A percentile compares a stretch with the other conserved stretches of the same genome.
Conservation (phyloP, 2,888 invertebrate species). For the Polylopha cassiicola region DNA sequence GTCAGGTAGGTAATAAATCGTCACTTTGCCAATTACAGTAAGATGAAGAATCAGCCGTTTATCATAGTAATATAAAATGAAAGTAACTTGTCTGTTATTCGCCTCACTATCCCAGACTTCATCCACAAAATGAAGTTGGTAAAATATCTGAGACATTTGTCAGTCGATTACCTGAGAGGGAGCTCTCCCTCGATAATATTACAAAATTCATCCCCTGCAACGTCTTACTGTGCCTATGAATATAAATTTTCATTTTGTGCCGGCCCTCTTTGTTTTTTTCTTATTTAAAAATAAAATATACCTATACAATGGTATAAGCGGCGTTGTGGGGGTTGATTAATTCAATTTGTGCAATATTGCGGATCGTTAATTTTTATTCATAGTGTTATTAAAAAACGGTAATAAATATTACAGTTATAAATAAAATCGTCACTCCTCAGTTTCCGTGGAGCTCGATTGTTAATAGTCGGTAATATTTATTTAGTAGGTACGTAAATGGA, state of each 20-base stretch:
- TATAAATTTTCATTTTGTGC: slow-evolving; percentile 53
- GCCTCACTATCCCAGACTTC: slow-evolving; percentile 42
- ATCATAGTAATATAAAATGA: slow-evolving; percentile 11
- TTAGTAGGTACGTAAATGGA: too few relatives aligned
- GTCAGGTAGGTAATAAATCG: too few relatives aligned
- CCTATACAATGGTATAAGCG: slow-evolving; percentile 16
- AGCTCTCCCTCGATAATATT: slow-evolving; percentile 58
- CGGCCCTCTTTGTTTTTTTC: slow-evolving; percentile 44
- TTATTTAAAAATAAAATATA: slow-evolving; percentile 22
- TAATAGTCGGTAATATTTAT: too few relatives aligned
- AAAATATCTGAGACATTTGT: slow-evolving; percentile 74
- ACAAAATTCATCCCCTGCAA: slow-evolving; percentile 55
- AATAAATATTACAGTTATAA: too few relatives aligned
- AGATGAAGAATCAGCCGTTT: not conserved
- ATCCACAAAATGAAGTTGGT: slow-evolving; percentile 69
- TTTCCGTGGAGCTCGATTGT: too few relatives aligned
- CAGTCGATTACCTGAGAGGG: slow-evolving; percentile 73
- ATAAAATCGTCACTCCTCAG: too few relatives aligned
- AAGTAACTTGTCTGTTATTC: slow-evolving; percentile 22
- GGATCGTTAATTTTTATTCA: too few relatives aligned
- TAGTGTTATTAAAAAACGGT: too few relatives aligned
- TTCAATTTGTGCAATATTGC: too few relatives aligned
- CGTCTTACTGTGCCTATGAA: slow-evolving; percentile 62
- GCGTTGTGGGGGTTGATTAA: slow-evolving; percentile 13
- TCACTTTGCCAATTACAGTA: too few relatives aligned